phyloP scores from a whole-genome alignment of 2,113 vertebrate species.

The Furnarius figulus region DNA sequence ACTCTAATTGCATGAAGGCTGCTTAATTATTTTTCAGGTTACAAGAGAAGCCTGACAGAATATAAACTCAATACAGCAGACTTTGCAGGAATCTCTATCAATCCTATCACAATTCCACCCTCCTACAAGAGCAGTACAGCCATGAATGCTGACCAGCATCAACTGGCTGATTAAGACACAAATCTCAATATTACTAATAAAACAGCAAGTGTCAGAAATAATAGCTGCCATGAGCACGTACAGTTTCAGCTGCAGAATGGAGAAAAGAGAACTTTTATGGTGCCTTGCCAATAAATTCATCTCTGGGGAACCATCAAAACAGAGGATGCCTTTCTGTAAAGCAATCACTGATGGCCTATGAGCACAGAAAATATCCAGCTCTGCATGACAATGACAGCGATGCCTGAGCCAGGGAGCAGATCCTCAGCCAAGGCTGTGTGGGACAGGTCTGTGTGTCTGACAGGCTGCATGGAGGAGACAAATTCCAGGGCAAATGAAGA shows the following conservation, averaged over 20 bases:
- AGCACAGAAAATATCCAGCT: background rate
- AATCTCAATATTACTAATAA: background rate
- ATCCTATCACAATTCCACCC: background rate
- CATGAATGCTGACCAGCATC: background rate
- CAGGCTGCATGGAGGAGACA: background rate
- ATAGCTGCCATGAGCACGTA: background rate
- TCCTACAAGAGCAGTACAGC: background rate
- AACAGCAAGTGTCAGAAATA: background rate
- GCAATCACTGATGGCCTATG: slow-evolving; percentile 27
- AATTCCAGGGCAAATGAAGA: background rate
- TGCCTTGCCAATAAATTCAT: slow-evolving; percentile 65
- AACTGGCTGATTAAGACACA: background rate
- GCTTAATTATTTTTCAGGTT: background rate
- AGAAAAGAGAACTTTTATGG: background rate
- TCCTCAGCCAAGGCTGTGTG: background rate
- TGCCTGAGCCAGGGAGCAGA: background rate
- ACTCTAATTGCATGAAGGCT: background rate
- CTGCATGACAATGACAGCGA: background rate
- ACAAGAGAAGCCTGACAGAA: background rate
- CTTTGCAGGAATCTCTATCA: background rate
- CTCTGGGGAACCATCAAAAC: slow-evolving; percentile 70
- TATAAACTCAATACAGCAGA: background rate
- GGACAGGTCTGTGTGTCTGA: background rate
- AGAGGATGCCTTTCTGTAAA: slow-evolving; percentile 68
- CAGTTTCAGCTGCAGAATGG: background rate